These are phyloP conservation scores for Cyclopterus lumpus DNA, from an alignment of 2,797 vertebrate species.

Conservation along the genomic window DNA sequence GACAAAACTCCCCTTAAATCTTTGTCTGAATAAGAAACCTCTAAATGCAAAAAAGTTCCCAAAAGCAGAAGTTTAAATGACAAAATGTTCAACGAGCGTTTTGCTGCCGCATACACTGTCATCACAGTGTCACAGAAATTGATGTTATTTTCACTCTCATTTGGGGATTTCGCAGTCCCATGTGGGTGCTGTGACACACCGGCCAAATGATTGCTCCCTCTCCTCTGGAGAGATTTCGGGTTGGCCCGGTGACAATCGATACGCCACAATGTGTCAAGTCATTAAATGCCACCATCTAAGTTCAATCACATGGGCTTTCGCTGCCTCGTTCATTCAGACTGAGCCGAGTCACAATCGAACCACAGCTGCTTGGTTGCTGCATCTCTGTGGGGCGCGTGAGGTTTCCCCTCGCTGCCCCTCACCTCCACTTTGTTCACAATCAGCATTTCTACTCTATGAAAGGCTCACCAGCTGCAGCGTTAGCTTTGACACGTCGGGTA, in stretches of 20 bases:
- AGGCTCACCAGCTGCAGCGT: conserved; percentile 46
- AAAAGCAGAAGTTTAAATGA: conserved; percentile 22
- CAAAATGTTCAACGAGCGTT: conserved; percentile 37
- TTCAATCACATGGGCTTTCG: conserved; percentile 37
- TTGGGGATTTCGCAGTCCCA: conserved; percentile 45
- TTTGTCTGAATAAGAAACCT: not conserved
- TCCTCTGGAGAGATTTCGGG: conserved; percentile 42
- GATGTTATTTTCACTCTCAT: conserved; percentile 51
- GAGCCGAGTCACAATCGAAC: conserved; percentile 33
- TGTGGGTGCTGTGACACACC: conserved; percentile 37
- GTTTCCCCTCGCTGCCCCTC: conserved; percentile 30
- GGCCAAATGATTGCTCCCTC: conserved; percentile 27
- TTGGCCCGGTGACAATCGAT: conserved; percentile 36
- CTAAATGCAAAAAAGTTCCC: conserved; percentile 11
- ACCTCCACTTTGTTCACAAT: conserved; percentile 52
- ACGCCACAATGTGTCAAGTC: conserved; percentile 32
- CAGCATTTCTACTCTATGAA: conserved; percentile 49
- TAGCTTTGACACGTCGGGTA: conserved; percentile 46
- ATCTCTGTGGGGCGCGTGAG: conserved; percentile 21
- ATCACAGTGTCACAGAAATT: conserved; percentile 42
- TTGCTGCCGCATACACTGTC: conserved; percentile 25
- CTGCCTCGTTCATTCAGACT: conserved; percentile 48
- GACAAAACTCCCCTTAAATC: conserved; percentile 10
- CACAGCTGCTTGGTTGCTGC: conserved; percentile 19
- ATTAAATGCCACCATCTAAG: conserved; percentile 39